Evolutionary conservation across 2,888 invertebrate genomes (phyloP), one percentile per base, ranked within the genome.

Genomic region (Diploptera punctata): DNA sequence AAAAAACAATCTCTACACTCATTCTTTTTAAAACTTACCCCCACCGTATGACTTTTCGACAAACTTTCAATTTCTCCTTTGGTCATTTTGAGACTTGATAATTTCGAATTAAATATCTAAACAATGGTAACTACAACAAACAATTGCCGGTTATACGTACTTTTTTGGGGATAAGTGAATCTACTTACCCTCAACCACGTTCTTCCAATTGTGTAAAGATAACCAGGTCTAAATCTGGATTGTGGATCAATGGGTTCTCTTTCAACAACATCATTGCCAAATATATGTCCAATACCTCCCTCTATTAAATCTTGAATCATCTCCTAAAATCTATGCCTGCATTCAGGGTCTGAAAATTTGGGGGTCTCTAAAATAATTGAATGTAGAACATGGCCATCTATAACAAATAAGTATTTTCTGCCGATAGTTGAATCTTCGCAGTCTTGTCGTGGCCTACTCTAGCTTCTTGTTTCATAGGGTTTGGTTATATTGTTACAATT

Each of bases 151-250:
- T 5, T 18, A 10, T 33, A 33, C 33, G 5, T 33, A 33, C 33
- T 5, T 33, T 5, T 10, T 10, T 33, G 33, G 33, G 5, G 33
- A 7, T 10, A 33, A n/a, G n/a, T n/a, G n/a, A n/a, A n/a, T n/a
- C n/a, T n/a, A 52, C 70, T 70, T 70, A 70, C 70, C 26, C 44
- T n/a, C 10, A 70, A 47, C 70, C 70, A 70, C 24, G 70, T 70
- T n/a, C 61, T 16, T 24, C 70, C 70, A 16, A 43, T 18, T n/a
- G 43, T 47, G 26, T 61, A 70, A 9, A 60, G 9, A 19, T 33
- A 10, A n/a, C 70, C 70, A 18, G 70, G 70, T 18, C 49, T 10
- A 43, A 70, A 70, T 3, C 26, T n/a, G 26, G 29, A 38, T 26
- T 61, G 43, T 16, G 21, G 44, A 9, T 70, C 61, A 21, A 13